These are phyloP conservation scores for Stylophora pistillata DNA, from an alignment of 64 coral and sea anemone species.

Conservation along the genomic window DNA sequence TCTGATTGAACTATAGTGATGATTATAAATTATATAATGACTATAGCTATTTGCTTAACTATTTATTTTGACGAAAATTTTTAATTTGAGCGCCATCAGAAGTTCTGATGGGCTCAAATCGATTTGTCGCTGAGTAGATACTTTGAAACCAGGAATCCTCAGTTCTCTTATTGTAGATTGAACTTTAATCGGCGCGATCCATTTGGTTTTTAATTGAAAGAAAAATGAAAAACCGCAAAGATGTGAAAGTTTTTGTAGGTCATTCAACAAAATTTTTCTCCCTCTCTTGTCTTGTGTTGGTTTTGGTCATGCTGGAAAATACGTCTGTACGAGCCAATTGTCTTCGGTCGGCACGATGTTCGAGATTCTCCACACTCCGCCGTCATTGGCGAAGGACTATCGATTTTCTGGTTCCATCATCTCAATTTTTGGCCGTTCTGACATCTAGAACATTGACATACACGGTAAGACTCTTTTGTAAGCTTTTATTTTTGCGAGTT, in stretches of 20 bases:
- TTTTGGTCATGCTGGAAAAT: background rate
- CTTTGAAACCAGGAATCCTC: too few relatives aligned
- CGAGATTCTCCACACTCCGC: background rate
- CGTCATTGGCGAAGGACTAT: background rate
- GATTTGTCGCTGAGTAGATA: too few relatives aligned
- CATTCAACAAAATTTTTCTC: background rate
- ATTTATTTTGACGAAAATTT: too few relatives aligned
- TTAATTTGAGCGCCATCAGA: too few relatives aligned
- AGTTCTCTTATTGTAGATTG: too few relatives aligned
- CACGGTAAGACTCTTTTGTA: background rate
- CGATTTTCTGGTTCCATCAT: background rate
- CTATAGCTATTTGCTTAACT: too few relatives aligned
- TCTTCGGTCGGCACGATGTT: background rate
- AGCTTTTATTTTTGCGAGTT: too few relatives aligned
- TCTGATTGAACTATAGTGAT: too few relatives aligned
- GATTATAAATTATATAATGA: too few relatives aligned
- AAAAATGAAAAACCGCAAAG: too few relatives aligned
- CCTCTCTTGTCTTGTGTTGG: background rate
- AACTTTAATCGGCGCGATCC: background rate
- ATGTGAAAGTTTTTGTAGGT: background rate
- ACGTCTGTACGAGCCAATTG: background rate
- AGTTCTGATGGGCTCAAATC: too few relatives aligned
- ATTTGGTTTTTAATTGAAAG: too few relatives aligned
- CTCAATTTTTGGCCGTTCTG: background rate
- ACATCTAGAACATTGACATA: background rate